A percentile compares a stretch with the other conserved stretches of the same genome.
Evolutionary conservation across 2,797 vertebrate genomes (phyloP).

Genomic region (Acridotheres tristis): DNA sequence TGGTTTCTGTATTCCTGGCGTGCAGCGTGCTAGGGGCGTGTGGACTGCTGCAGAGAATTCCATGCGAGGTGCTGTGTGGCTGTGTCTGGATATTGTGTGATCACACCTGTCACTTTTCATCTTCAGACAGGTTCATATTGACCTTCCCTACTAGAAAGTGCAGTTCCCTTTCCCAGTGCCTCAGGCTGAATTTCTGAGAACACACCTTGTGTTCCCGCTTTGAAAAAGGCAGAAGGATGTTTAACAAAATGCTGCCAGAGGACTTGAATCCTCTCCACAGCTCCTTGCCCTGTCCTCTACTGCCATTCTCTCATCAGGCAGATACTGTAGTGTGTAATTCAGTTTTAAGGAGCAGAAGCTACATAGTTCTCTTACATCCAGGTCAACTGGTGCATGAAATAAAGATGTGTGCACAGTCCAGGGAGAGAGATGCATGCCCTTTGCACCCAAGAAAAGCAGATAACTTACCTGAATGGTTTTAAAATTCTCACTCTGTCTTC

Average conservation of each 20-base stretch:
- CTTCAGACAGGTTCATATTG: not conserved
- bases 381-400: not conserved
- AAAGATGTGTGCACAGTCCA: not conserved
- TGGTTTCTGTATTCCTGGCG: not conserved
- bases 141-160: not conserved
- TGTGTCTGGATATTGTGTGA: not conserved
- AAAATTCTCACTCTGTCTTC: not conserved
- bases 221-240: not conserved
- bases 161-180: not conserved
- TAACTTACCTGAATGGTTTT: not conserved
- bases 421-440: fast-evolving
- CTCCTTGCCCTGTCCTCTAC: not conserved
- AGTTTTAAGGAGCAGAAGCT: not conserved
- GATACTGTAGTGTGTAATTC: not conserved
- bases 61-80: not conserved
- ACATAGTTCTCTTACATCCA: not conserved
- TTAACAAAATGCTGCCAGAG: not conserved
- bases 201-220: not conserved
- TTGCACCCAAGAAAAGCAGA: not conserved
- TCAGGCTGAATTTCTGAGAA: not conserved
- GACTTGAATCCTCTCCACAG: not conserved
- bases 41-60: not conserved
- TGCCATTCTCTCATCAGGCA: not conserved
- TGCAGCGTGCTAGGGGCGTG: not conserved
- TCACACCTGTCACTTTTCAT: not conserved